Percentiles rank a stretch among this genome's conserved stretches.
phyloP scores from a whole-genome alignment of 2,113 vertebrate species.

The Chinchilla lanigera region DNA sequence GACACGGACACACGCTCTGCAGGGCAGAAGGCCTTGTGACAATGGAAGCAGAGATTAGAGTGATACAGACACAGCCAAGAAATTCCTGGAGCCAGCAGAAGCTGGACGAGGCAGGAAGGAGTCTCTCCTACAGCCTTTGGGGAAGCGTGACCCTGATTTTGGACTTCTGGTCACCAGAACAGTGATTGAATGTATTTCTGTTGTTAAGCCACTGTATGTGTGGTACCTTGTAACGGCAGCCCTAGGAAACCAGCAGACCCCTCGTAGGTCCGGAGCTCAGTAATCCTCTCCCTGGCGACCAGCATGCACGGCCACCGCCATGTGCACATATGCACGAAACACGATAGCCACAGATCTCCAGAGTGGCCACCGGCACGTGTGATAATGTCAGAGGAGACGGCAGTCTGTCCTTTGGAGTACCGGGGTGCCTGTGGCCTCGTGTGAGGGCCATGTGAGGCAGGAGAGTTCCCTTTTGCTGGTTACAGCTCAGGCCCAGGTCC shows the following conservation, averaged over 20 bases:
- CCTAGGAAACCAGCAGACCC: not conserved
- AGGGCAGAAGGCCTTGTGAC: not conserved
- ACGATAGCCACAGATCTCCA: not conserved
- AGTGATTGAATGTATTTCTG: not conserved
- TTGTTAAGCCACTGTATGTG: not conserved
- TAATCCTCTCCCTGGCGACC: too few species aligned
- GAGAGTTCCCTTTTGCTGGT: not conserved
- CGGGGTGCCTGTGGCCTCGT: not conserved
- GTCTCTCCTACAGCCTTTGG: not conserved
- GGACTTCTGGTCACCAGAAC: not conserved
- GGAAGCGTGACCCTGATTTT: not conserved
- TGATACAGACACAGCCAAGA: not conserved
- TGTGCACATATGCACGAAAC: not conserved
- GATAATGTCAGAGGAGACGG: not conserved
- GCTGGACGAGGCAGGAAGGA: too few species aligned
- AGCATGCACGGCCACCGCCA: not conserved
- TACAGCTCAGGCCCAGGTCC: not conserved
- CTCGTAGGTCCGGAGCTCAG: not conserved
- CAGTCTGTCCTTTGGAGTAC: too few species aligned
- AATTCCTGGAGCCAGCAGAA: not conserved
- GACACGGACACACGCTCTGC: fast-evolving
- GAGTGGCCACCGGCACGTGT: not conserved
- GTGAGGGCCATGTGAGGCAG: not conserved
- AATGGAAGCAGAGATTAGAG: not conserved
- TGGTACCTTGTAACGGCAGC: not conserved